These are phyloP conservation scores for Monarcha castaneiventris DNA, from an alignment of 2,113 vertebrate genomes.

Conservation along the genomic window DNA sequence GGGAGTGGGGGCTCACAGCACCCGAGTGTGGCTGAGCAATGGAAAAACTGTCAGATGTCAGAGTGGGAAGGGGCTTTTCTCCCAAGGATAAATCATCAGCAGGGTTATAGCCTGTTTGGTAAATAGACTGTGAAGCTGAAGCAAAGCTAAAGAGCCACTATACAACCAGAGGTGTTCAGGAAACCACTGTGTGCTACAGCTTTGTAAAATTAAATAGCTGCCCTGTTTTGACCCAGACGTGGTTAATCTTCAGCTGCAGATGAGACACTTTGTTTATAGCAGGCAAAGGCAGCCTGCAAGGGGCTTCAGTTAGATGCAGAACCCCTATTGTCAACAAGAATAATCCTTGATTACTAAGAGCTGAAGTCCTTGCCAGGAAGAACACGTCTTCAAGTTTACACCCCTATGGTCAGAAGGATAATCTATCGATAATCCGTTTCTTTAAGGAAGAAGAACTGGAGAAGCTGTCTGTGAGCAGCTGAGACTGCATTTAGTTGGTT, in stretches of 20 bases:
- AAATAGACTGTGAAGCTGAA: background rate
- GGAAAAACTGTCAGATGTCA: background rate
- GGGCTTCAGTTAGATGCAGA: background rate
- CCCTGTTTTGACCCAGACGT: background rate
- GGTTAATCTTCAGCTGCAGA: background rate
- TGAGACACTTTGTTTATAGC: background rate
- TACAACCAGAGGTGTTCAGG: background rate
- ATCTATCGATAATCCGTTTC: background rate
- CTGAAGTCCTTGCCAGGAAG: background rate
- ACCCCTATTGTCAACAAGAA: background rate
- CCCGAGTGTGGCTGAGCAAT: rapidly evolving
- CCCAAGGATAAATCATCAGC: background rate
- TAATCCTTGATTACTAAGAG: background rate
- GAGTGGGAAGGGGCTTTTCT: background rate
- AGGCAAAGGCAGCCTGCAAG: background rate
- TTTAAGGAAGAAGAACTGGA: background rate
- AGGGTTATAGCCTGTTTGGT: background rate
- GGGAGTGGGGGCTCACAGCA: background rate
- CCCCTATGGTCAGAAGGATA: background rate
- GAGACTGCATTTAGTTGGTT: background rate
- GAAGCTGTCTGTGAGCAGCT: background rate
- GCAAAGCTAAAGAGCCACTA: background rate
- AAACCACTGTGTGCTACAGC: background rate
- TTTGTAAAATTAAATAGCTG: background rate
- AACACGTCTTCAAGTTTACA: background rate